phyloP scores from a whole-genome alignment of 1,140 invertebrate species.

The Glomeris maerens region DNA sequence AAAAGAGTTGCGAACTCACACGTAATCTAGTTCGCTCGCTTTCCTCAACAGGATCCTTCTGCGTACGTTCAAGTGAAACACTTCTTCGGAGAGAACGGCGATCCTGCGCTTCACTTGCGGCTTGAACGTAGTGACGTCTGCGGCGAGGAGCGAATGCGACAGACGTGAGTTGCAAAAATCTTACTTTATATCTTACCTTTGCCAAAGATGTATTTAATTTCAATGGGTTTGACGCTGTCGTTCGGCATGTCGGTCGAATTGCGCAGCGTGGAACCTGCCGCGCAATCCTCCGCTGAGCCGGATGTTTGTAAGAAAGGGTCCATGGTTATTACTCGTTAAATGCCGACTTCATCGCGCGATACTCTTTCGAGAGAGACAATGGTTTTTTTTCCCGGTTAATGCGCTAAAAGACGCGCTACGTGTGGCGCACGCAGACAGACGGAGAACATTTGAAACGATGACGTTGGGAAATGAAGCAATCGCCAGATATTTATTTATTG shows the following conservation, averaged over 20 bases:
- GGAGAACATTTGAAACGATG: too few relatives aligned
- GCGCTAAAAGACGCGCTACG: too few relatives aligned
- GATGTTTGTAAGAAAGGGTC: neutral
- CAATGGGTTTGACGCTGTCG: neutral
- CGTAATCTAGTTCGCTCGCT: conserved; percentile 4
- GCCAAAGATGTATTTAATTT: too few relatives aligned
- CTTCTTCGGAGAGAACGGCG: neutral
- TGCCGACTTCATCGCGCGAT: too few relatives aligned
- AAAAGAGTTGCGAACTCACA: too few relatives aligned
- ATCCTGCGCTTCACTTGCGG: neutral
- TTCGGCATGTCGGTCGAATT: neutral
- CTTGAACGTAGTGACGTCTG: neutral
- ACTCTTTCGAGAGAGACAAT: too few relatives aligned
- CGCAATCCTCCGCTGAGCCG: neutral
- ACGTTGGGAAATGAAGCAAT: too few relatives aligned
- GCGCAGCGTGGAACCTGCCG: neutral
- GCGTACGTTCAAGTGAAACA: neutral
- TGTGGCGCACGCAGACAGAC: too few relatives aligned
- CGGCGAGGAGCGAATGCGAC: too few relatives aligned
- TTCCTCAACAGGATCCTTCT: neutral
- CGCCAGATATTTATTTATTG: too few relatives aligned
- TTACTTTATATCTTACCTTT: conserved; percentile 1
- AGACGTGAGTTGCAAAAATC: too few relatives aligned
- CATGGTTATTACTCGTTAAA: neutral
- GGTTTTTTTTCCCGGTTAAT: too few relatives aligned